phyloP scores from a whole-genome alignment of 1,140 invertebrate genomes.

The Saxidomus purpurata region DNA sequence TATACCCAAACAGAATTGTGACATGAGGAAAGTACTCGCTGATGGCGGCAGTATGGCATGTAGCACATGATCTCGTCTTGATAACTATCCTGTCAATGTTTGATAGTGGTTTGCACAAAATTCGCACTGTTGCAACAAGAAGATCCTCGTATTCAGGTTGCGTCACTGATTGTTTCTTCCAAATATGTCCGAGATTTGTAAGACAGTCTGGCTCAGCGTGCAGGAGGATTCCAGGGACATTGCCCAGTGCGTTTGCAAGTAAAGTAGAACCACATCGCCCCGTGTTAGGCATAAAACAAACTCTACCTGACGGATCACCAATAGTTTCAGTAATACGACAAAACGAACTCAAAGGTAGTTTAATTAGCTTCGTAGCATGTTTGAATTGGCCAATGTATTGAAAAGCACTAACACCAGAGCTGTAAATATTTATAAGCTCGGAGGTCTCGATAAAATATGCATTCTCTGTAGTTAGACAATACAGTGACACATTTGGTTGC shows the following conservation, averaged over 20 bases:
- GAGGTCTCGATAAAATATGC: slow-evolving; percentile 27
- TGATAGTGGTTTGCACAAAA: background rate
- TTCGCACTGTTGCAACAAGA: background rate
- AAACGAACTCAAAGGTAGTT: background rate
- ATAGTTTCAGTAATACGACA: background rate
- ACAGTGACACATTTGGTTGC: slow-evolving; percentile 9
- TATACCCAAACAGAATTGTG: slow-evolving; percentile 11
- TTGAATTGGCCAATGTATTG: slow-evolving; percentile 36
- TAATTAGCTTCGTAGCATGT: background rate
- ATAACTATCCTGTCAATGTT: background rate
- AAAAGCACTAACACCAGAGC: background rate
- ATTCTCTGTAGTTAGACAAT: background rate
- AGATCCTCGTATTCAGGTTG: slow-evolving; percentile 19
- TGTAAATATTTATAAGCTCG: background rate
- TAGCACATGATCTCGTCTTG: slow-evolving; percentile 18
- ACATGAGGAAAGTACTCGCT: background rate
- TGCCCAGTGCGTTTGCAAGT: background rate
- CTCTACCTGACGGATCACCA: background rate
- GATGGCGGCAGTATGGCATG: background rate
- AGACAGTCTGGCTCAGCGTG: slow-evolving; percentile 42
- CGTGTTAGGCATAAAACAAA: slow-evolving; percentile 42
- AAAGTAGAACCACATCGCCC: slow-evolving; percentile 31
- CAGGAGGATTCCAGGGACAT: slow-evolving; percentile 7
- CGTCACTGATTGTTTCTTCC: background rate
- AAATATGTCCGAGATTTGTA: background rate